These are phyloP conservation scores for Drosophila eugracilis DNA, from an alignment of 1,140 invertebrate genomes.

Conservation along the genomic window DNA sequence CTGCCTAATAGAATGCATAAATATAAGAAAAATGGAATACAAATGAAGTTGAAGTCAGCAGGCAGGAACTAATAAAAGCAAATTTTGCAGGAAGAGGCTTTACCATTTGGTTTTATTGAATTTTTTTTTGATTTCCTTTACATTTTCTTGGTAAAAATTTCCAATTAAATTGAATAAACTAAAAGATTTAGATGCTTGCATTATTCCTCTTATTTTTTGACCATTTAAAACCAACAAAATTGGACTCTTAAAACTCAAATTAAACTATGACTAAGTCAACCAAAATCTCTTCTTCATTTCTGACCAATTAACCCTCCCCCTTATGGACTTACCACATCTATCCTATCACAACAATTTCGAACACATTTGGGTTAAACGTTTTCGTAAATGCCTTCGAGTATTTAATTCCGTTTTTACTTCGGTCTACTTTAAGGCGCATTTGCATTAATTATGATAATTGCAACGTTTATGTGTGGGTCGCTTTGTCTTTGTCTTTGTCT, in stretches of 20 bases:
- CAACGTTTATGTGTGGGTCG: conserved; percentile 55
- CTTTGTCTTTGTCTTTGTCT: conserved; percentile 35
- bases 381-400: conserved; percentile 32
- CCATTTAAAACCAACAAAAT: neutral
- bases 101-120: neutral
- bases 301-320: conserved; percentile 21
- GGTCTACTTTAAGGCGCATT: conserved; percentile 53
- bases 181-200: too few species aligned
- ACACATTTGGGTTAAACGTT: conserved; percentile 26
- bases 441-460: conserved; percentile 67
- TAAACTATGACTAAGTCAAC: conserved; percentile 5
- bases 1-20: conserved; percentile 44
- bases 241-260: conserved; percentile 1
- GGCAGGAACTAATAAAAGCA: neutral
- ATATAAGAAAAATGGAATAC: conserved; percentile 26
- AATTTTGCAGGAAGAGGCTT: neutral
- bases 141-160: neutral
- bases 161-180: neutral
- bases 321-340: conserved; percentile 21
- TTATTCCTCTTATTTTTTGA: neutral
- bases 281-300: conserved; percentile 10
- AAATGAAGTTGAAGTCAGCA: conserved; percentile 12
- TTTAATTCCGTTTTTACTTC: conserved; percentile 52
- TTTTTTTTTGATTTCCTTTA: too few species aligned
- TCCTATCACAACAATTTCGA: conserved; percentile 12